Evolutionary conservation across 2,888 invertebrate species (phyloP).

Genomic region (Pseudoips prasinana): DNA sequence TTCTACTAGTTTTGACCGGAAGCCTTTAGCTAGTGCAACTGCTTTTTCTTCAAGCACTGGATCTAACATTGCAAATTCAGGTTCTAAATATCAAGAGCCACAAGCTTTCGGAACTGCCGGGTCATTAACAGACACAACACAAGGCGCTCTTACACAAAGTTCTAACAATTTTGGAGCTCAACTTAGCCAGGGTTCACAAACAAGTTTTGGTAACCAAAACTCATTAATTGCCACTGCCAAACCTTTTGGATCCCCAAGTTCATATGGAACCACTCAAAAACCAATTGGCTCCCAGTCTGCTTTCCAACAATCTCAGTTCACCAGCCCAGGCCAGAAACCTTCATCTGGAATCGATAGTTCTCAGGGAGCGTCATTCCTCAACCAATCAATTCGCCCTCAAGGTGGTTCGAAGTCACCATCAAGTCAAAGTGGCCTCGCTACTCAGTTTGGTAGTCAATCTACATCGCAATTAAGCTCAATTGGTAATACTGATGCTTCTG

Average conservation of each 20-base stretch:
- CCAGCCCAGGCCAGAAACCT: slow-evolving; percentile 11
- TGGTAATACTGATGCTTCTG: slow-evolving; percentile 1
- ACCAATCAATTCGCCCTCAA: slow-evolving; percentile 11
- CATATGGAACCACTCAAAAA: neutral
- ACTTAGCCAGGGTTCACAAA: slow-evolving; percentile 6
- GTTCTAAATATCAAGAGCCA: too few species aligned
- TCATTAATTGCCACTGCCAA: too few species aligned
- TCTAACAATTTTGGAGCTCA: slow-evolving; percentile 4
- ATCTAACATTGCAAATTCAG: slow-evolving; percentile 6
- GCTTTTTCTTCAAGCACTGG: slow-evolving; percentile 15
- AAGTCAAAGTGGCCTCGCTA: neutral
- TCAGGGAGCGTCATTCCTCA: slow-evolving; percentile 7
- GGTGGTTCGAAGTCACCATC: slow-evolving; percentile 2
- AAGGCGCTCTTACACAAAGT: slow-evolving; percentile 8
- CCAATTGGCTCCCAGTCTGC: slow-evolving; percentile 3
- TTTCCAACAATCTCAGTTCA: slow-evolving; percentile 11
- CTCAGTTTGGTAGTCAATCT: neutral
- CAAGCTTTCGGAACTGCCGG: too few species aligned
- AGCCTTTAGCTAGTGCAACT: slow-evolving; percentile 10
- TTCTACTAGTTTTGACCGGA: slow-evolving; percentile 5
- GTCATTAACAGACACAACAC: too few species aligned
- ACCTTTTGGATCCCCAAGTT: too few species aligned
- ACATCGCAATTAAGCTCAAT: too few species aligned
- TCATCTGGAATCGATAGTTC: neutral
- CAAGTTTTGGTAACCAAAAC: too few species aligned